Conservation (phyloP, 1,140 invertebrate species). For the Fopius arisanus region DNA sequence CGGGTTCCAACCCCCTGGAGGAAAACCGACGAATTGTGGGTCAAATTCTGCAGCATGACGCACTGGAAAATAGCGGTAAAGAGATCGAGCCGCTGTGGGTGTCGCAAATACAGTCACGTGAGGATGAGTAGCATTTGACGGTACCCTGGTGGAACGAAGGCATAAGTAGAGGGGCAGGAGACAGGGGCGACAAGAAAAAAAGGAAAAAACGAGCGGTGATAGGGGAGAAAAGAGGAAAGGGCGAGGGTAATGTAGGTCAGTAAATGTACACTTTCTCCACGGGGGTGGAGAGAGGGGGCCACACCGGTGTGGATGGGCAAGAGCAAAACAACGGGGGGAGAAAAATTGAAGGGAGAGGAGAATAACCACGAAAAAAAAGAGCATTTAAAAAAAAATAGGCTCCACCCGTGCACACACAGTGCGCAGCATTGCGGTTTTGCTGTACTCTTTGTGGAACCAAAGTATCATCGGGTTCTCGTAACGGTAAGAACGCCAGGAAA, state of each 20-base stretch:
- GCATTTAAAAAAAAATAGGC: too few relatives aligned
- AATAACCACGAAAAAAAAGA: neutral
- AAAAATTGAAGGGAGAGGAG: neutral
- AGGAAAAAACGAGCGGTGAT: conserved; percentile 21
- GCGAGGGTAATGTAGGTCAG: conserved; percentile 63
- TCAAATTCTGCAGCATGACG: conserved; percentile 26
- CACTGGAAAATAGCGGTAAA: conserved; percentile 27
- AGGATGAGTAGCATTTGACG: neutral
- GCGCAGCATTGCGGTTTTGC: conserved; percentile 17
- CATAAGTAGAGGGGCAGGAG: neutral
- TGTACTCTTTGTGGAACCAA: conserved; percentile 26
- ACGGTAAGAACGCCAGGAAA: neutral
- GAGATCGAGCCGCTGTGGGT: conserved; percentile 19
- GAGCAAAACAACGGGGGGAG: neutral
- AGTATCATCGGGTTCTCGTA: conserved; percentile 12
- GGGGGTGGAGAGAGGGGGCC: conserved; percentile 53
- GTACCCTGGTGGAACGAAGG: neutral
- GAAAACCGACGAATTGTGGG: conserved; percentile 17
- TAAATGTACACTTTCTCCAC: conserved; percentile 65
- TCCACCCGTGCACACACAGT: conserved; percentile 28
- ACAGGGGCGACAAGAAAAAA: neutral
- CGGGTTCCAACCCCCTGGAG: too few relatives aligned
- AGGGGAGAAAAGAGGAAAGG: conserved; percentile 35
- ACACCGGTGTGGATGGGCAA: neutral
- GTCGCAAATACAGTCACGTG: neutral